Conservation (phyloP, 2,888 invertebrate species). For the Callyntrura guangdongensis region DNA sequence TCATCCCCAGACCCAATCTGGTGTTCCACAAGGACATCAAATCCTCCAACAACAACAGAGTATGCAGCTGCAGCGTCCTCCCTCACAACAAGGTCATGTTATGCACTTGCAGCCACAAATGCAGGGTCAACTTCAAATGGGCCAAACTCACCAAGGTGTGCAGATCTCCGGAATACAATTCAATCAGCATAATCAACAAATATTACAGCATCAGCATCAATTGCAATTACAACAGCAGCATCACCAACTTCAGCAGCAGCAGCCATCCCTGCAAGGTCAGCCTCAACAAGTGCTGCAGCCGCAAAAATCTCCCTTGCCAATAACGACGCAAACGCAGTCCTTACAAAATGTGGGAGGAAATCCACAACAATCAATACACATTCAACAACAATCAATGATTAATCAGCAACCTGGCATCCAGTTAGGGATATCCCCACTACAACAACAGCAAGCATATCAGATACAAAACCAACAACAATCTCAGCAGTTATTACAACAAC, state of each 20-base stretch:
- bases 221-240: conserved; percentile 59
- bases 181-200: conserved; percentile 65
- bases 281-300: conserved; percentile 66
- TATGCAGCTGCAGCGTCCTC: conserved; percentile 62
- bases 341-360: conserved; percentile 49
- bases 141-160: conserved; percentile 52
- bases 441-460: conserved; percentile 57
- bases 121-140: conserved; percentile 63
- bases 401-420: conserved; percentile 73
- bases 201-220: conserved; percentile 51
- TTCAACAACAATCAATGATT: conserved; percentile 58
- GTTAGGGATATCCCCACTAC: conserved; percentile 46
- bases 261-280: conserved; percentile 44
- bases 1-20: conserved; percentile 16
- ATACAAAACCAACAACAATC: conserved; percentile 62
- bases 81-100: conserved; percentile 66
- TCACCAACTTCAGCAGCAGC: conserved; percentile 55
- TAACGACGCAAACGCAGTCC: conserved; percentile 47
- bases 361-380: conserved; percentile 44
- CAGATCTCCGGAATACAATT: conserved; percentile 63
- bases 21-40: conserved; percentile 34
- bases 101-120: conserved; percentile 70
- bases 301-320: conserved; percentile 65
- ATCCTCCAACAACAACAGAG: conserved; percentile 38
- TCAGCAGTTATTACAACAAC: conserved; percentile 61